Evolutionary conservation across 2,113 vertebrate species (phyloP), one percentile per base, ranked within the genome.

Genomic region (Anser brachyrhynchus): DNA sequence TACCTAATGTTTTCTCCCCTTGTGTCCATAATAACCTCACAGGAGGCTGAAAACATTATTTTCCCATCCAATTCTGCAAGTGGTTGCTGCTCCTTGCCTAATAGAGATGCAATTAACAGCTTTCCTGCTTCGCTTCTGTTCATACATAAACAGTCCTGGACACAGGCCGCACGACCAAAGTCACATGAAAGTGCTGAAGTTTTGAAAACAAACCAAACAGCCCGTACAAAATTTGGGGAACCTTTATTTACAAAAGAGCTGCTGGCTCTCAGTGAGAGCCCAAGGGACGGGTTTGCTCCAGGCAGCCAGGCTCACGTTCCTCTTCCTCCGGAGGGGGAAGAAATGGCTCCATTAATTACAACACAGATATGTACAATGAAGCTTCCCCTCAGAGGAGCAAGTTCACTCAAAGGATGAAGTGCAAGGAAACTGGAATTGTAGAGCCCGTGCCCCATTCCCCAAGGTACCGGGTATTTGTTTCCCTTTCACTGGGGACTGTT

Each of bases 231-330:
- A 95, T 25, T 3, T 71, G 26, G 57, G 69, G 44, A 37, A 64
- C 16, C 66, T 92, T 96, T 94, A 96, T 97, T 91, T 95, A 94
- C 90, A 95, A 18, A 78, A 41, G 8, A 57, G 44, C 37, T 43
- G 44, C 29, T 16, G 59, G 25, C 37, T 19, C 37, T 19, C 28
- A 22, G n/a, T 1, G 18, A 65, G 54, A 52, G 89, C 73, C 70
- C 26, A 39, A 13, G 11, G 28, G 31, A 66, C 29, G 29, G 43
- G 37, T 22, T 71, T 46, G 33, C 77, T 78, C 26, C 41, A 33
- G 90, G 74, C 44, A 74, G 67, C 62, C n/a, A 37, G 26, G 26
- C 43, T 19, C 2, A 0, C 1, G 29, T 6, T 71, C n/a, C 93
- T 19, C 52, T 19, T 65, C 55, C 62, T 70, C 33, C 1, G 2